Evolutionary conservation across 1,140 invertebrate genomes (phyloP), one percentile per base, ranked within the genome.

Genomic region (Ceratosolen solmsi): DNA sequence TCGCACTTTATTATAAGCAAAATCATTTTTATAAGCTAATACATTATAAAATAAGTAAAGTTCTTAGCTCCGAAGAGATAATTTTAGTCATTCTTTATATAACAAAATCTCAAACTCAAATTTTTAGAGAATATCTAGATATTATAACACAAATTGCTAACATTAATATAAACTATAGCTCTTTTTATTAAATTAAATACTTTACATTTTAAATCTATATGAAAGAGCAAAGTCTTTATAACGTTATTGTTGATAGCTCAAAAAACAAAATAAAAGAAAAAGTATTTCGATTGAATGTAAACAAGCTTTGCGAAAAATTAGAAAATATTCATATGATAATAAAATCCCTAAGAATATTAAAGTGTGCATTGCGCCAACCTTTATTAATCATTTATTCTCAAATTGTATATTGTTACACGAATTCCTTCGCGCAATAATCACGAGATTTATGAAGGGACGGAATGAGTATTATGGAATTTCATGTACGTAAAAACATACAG

Each of bases 401-500:
- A 74, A 74, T 54, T 80, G 41, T 74, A 74, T 65, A 80, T 65
- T 33, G 71, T 80, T 80, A 74, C 0, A 80, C n/a, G 17, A 20
- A 72, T 51, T 46, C 51, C 30, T 70, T 79, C 17, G n/a, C 7
- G n/a, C n/a, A n/a, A n/a, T n/a, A n/a, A n/a, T n/a, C n/a, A n/a
- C n/a, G n/a, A n/a, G n/a, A n/a, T n/a, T n/a, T n/a, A n/a, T n/a
- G n/a, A n/a, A 46, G 7, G 1, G 27, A 4, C 25, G 56, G 0
- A 20, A 49, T 33, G 27, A 51, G 38, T 25, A 9, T 3, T 38
- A 8, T 20, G 41, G 22, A 78, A 54, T 22, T 54, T 17, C 5
- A 54, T 8, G 17, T 46, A 58, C 58, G 27, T 78, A 58, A 22
- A 17, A 41, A 71, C 17, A 60, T 60, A 68, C 60, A 80, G 49